These are phyloP conservation scores for Uloborus diversus DNA, from an alignment of 1,140 invertebrate species.

Conservation along the genomic window DNA sequence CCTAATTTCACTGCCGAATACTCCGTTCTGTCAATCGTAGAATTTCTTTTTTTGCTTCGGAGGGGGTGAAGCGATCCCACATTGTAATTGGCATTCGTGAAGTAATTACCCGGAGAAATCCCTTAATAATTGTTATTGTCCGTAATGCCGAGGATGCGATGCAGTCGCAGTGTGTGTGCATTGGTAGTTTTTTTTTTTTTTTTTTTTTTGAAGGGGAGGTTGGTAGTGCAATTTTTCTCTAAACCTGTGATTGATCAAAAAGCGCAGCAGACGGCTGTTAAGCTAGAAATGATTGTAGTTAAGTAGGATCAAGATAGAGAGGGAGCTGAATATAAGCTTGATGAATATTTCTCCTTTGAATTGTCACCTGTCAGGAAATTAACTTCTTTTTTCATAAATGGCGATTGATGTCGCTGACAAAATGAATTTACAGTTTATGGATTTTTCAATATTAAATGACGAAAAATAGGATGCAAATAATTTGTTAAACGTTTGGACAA, in stretches of 20 bases:
- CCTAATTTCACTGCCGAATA: conserved; percentile 12
- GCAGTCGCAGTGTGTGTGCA: not conserved
- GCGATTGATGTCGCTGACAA: too few species aligned
- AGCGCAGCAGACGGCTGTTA: not conserved
- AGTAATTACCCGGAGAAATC: not conserved
- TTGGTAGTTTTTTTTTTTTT: not conserved
- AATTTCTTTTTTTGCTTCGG: conserved; percentile 9
- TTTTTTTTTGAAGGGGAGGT: not conserved
- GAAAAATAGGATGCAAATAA: too few species aligned
- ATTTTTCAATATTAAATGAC: too few species aligned
- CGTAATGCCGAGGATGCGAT: not conserved
- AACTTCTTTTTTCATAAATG: too few species aligned
- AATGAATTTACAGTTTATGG: too few species aligned
- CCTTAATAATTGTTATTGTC: not conserved
- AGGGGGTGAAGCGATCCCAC: not conserved
- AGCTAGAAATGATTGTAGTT: not conserved
- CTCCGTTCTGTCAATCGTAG: conserved; percentile 4
- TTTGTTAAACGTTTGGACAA: too few species aligned
- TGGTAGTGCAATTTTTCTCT: not conserved
- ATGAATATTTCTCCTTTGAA: too few species aligned
- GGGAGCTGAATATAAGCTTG: too few species aligned
- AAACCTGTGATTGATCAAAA: not conserved
- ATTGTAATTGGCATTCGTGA: not conserved
- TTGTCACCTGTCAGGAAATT: too few species aligned
- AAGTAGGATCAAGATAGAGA: not conserved